These are phyloP conservation scores for Panthera uncia DNA, from an alignment of 2,113 vertebrate species.

Conservation along the genomic window DNA sequence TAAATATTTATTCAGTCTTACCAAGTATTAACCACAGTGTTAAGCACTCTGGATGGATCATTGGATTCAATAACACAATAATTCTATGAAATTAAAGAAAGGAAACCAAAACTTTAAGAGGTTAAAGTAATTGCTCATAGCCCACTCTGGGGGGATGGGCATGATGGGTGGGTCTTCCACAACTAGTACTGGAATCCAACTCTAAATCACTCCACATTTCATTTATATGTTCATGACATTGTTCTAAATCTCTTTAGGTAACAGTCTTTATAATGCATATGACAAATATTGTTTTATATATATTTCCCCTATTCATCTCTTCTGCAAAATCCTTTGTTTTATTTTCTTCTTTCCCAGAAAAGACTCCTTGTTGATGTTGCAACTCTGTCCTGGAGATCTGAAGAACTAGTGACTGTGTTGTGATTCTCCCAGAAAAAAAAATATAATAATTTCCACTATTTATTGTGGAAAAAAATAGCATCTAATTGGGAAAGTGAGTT, in stretches of 20 bases:
- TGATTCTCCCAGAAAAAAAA: neutral
- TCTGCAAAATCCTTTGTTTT: neutral
- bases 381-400: neutral
- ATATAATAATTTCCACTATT: neutral
- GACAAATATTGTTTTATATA: neutral
- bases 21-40: neutral
- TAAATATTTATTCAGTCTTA: neutral
- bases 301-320: neutral
- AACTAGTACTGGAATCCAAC: neutral
- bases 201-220: neutral
- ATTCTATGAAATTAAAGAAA: constrained; percentile 2
- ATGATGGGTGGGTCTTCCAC: neutral
- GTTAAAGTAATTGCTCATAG: neutral
- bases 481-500: neutral
- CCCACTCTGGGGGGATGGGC: accelerated
- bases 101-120: neutral
- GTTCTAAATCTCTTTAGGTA: neutral
- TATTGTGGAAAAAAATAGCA: neutral
- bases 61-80: neutral
- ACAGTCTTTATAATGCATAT: neutral
- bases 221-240: neutral
- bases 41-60: neutral
- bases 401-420: neutral
- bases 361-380: neutral
- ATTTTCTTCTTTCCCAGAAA: neutral